These are phyloP conservation scores for Napeogenes sylphis DNA, from an alignment of 2,888 invertebrate genomes.

Conservation along the genomic window DNA sequence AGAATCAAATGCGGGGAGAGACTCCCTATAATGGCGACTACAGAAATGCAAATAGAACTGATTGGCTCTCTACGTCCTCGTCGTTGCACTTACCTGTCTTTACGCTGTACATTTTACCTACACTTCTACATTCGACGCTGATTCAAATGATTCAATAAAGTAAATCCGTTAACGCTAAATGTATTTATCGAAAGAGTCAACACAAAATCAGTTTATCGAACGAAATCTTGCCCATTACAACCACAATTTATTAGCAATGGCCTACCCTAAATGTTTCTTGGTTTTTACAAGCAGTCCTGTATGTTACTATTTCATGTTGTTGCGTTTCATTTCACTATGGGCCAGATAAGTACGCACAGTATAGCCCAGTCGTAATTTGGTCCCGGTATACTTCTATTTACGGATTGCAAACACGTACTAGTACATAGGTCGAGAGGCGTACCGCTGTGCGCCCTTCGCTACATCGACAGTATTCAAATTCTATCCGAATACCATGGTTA, in stretches of 20 bases:
- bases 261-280: conserved; percentile 33
- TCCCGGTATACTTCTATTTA: conserved; percentile 35
- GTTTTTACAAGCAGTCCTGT: conserved; percentile 27
- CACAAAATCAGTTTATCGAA: conserved; percentile 34
- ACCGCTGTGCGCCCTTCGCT: conserved; percentile 37
- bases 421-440: conserved; percentile 34
- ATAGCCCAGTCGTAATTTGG: conserved; percentile 30
- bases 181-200: conserved; percentile 36
- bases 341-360: conserved; percentile 27
- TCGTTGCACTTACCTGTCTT: conserved; percentile 39
- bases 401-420: conserved; percentile 41
- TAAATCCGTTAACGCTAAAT: conserved; percentile 31
- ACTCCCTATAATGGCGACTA: conserved; percentile 50
- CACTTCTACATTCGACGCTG: conserved; percentile 28
- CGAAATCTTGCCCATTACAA: conserved; percentile 33
- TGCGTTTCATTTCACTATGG: conserved; percentile 35
- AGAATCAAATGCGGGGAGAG: conserved; percentile 37
- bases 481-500: conserved; percentile 47
- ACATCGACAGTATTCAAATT: conserved; percentile 58
- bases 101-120: conserved; percentile 36
- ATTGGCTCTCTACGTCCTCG: conserved; percentile 44
- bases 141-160: conserved; percentile 29
- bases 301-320: conserved; percentile 36
- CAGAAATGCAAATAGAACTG: conserved; percentile 60
- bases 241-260: conserved; percentile 35